Base-by-base conservation (phyloP, 1,140 invertebrate species). In the Leguminivora glycinivorella region DNA sequence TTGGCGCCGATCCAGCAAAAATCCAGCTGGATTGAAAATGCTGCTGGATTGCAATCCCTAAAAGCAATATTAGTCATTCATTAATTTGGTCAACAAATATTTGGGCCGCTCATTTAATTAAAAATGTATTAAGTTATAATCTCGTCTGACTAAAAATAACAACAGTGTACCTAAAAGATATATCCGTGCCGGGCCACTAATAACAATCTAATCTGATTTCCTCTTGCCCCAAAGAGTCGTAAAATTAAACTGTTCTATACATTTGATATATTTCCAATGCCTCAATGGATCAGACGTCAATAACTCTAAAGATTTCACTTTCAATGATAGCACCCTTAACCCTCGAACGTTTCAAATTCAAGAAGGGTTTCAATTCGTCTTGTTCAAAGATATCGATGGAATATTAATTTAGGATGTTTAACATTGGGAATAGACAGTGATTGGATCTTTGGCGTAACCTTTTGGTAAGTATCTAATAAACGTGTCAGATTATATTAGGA, bases 291-390 rank as follows among this genome's bases (percentile, higher is more conserved):
- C 47, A 29, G 25, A 58, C 29, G 26, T 63, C 58, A 29, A 69
- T 69, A 69, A 56, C 68, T 69, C 24, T 69, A 43, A 68, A 69
- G 38, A 47, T 56, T 69, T 47, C 68, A 69, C 58, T 69, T 69
- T 56, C 68, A 56, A 69, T 69, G 52, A 69, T 69, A 25, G 40
- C 43, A 17, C 19, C 58, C 25, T 29, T 17, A 58, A 26, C 58
- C 24, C 58, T 31, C 58, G 47, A 63, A 31, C 26, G 26, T 63
- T 63, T 63, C 58, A 63, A 31, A 63, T 63, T 63, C 14, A 31
- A 63, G 29, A 31, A n/a, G 58, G 58, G 26, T 17, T 63, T 63
- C 58, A 34, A 63, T 67, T 67, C 17, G 66, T 22, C 29, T 14
- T 67, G 26, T 34, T 34, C n/a, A 43, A 68, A 68, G 4, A 14